These are phyloP conservation scores for Silurus lanzhouensis DNA, from an alignment of 2,797 vertebrate species.

Conservation along the genomic window DNA sequence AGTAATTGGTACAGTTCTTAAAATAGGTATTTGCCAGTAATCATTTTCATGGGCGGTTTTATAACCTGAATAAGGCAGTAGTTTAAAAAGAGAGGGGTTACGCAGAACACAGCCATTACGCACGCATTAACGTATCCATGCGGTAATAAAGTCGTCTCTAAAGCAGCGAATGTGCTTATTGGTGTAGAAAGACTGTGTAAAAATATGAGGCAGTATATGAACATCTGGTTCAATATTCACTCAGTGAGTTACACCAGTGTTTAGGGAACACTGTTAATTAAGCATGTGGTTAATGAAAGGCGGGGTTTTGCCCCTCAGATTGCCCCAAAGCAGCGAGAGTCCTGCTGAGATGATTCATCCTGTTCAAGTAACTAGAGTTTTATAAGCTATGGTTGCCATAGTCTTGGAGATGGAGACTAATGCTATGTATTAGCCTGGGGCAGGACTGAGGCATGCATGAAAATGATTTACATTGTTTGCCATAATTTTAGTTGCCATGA, in stretches of 20 bases:
- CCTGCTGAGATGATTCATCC: constrained; percentile 33
- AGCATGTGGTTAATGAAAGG: constrained; percentile 23
- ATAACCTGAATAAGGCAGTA: background rate
- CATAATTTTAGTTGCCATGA: constrained; percentile 48
- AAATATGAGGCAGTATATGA: background rate
- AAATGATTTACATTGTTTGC: constrained; percentile 48
- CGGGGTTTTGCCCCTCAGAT: background rate
- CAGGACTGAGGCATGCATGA: constrained; percentile 51
- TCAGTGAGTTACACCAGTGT: background rate
- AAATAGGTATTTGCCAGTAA: background rate
- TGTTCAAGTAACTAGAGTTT: constrained; percentile 30
- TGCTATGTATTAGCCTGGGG: constrained; percentile 49
- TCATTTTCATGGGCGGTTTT: background rate
- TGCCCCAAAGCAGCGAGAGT: constrained; percentile 13
- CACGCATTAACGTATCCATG: background rate
- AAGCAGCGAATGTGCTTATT: background rate
- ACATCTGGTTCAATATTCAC: constrained; percentile 19
- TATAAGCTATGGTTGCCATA: constrained; percentile 28
- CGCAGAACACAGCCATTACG: background rate
- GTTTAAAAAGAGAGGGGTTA: background rate
- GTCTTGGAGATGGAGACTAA: constrained; percentile 42
- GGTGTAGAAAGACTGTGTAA: background rate
- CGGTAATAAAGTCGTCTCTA: background rate
- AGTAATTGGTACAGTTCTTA: background rate
- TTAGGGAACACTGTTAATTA: constrained; percentile 30